Evolutionary conservation across 2,888 invertebrate species (phyloP), one percentile per base, ranked within the genome.

Genomic region (Galerucella nymphaeae): DNA sequence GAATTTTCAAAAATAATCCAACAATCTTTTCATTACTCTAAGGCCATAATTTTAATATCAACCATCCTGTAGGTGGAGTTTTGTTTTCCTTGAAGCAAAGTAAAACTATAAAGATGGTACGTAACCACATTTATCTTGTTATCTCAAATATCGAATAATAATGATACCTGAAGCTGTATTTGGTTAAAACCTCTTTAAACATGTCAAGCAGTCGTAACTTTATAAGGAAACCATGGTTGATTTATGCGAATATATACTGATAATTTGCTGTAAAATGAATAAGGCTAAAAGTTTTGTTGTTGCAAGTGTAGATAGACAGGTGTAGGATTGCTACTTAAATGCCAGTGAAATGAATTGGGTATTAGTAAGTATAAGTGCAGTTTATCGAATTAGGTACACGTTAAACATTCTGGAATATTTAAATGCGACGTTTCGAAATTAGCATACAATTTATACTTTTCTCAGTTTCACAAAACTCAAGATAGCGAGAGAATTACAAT

Each of bases 101-200:
- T 6, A 14, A 5, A n/a, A 48, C n/a, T 14, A 14, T 45, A 6
- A 48, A 48, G 8, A 48, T n/a, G 14, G 48, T 48, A n/a, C 5
- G 48, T 48, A 58, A 42, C 57, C 41, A 30, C 66, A 58, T 48
- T n/a, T 53, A 62, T 69, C 69, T 69, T 55, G 62, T 62, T 69
- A 69, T 69, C 69, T 62, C 53, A 18, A 30, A 16, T 50, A 62
- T 68, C 74, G 62, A 71, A 68, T 74, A 62, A 73, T 68, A 71
- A 67, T 67, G 67, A 65, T 71, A 67, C 42, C 53, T 67, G 42
- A 53, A 64, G 65, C 75, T 70, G 66, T 75, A 73, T 73, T 75
- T 75, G 75, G 75, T 62, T 73, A 68, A 48, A 61, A 66, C 75
- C 59, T 70, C 73, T 75, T 69, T 71, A 48, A 14, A 66, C 70